These are phyloP conservation scores for Quiscalus mexicanus DNA, from an alignment of 2,113 vertebrate species.

Conservation along the genomic window DNA sequence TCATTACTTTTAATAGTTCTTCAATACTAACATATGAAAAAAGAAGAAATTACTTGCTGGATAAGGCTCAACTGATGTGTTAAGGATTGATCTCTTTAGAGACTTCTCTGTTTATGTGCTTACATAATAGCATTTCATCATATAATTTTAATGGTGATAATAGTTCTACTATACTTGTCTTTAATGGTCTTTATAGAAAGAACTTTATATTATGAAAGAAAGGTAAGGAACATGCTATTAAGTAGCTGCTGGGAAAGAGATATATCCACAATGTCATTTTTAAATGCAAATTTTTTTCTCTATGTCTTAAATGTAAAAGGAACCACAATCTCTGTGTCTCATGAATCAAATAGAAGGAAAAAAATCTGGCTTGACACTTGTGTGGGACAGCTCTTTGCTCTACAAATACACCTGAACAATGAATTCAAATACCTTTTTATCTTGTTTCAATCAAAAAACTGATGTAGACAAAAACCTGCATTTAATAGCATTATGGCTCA, in stretches of 20 bases:
- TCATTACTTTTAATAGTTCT: neutral
- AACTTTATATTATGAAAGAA: neutral
- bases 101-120: neutral
- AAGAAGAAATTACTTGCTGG: neutral
- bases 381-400: constrained; percentile 1
- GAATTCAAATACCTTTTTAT: constrained; percentile 31
- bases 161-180: neutral
- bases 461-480: neutral
- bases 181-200: neutral
- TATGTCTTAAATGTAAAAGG: neutral
- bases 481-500: constrained; percentile 12
- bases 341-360: neutral
- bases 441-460: constrained; percentile 27
- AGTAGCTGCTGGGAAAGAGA: neutral
- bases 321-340: neutral
- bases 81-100: neutral
- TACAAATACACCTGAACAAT: constrained; percentile 9
- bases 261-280: neutral
- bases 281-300: neutral
- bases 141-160: neutral
- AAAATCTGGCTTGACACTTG: neutral
- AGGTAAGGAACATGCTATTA: neutral
- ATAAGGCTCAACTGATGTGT: neutral
- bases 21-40: neutral
- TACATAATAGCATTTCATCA: neutral